Base-by-base conservation (phyloP, 2,797 vertebrate species). In the Denticeps clupeoides region DNA sequence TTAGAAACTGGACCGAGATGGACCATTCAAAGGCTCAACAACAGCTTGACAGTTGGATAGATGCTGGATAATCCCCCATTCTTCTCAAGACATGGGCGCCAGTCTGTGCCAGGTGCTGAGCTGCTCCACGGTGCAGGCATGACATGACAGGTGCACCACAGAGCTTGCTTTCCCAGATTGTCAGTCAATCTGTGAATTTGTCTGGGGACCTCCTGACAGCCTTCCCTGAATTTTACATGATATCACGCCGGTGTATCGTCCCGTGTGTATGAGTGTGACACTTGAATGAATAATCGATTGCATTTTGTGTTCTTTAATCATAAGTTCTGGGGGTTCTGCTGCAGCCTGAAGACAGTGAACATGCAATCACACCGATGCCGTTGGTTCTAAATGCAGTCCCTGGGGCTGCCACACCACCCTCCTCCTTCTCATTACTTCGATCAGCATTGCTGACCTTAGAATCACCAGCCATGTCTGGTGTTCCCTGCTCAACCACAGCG, bases 171-270 rank as follows among this genome's bases (percentile, higher is more conserved):
- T 57, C 45, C 55, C 45, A 56, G 63, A 72, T 62, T 40, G 24
- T 24, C 51, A 55, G 53, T 41, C 27, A 26, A 45, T 45, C 68
- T 49, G 63, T 51, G 42, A 55, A 7, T 54, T 60, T 71, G 68
- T 61, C 55, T 58, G 47, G 53, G 61, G 56, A 68, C 54, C 55
- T 32, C 37, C 62, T 53, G 67, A 70, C 69, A 68, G 67, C 67
- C n/a, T 49, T 2, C 10, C 53, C 38, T 35, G 42, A 32, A 68
- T 72, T 67, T 55, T 58, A 45, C 60, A 53, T 61, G 71, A 68
- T 71, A 63, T 74, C 68, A 69, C 65, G 67, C 62, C 60, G 62
- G 73, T 69, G 65, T 67, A 71, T 62, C 67, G 58, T 25, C 61
- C 69, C 60, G 45, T 27, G 48, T 69, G 64, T 62, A 57, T 63